These are phyloP conservation scores for Drosophila eugracilis DNA, from an alignment of 1,140 invertebrate genomes.

Conservation along the genomic window DNA sequence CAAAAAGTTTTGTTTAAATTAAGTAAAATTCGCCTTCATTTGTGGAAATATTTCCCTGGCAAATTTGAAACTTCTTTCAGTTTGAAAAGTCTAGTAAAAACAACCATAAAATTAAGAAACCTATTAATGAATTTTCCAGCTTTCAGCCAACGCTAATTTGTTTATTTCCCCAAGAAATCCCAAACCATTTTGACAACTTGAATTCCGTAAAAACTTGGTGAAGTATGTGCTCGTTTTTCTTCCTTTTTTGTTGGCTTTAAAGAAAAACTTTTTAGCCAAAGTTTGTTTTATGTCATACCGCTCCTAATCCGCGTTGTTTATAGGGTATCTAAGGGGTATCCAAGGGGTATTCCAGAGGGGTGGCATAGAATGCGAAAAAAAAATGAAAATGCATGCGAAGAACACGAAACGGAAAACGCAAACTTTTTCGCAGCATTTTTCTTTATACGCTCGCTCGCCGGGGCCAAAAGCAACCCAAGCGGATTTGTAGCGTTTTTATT, in stretches of 20 bases:
- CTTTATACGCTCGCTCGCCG: slow-evolving; percentile 10
- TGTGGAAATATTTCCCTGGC: not conserved
- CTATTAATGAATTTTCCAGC: too few species aligned
- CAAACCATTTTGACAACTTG: not conserved
- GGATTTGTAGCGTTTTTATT: slow-evolving; percentile 66
- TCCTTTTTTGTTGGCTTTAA: not conserved
- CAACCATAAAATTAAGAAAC: too few species aligned
- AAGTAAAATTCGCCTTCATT: too few species aligned
- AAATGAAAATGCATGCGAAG: slow-evolving; percentile 23
- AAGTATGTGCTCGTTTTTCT: not conserved
- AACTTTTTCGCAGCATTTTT: slow-evolving; percentile 56
- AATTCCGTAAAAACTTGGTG: not conserved
- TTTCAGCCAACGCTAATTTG: not conserved
- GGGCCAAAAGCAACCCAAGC: slow-evolving; percentile 42
- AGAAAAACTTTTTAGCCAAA: slow-evolving; percentile 16
- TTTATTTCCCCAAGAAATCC: not conserved
- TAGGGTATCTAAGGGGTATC: slow-evolving; percentile 7
- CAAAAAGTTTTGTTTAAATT: too few species aligned
- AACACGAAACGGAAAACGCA: slow-evolving; percentile 32
- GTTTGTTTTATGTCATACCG: slow-evolving; percentile 19
- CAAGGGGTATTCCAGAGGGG: not conserved
- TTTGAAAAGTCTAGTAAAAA: not conserved
- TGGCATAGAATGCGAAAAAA: too few species aligned
- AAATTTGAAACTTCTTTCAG: not conserved
- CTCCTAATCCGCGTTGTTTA: slow-evolving; percentile 13